phyloP scores from a whole-genome alignment of 2,888 invertebrate species.

The Heliconius ethilla region DNA sequence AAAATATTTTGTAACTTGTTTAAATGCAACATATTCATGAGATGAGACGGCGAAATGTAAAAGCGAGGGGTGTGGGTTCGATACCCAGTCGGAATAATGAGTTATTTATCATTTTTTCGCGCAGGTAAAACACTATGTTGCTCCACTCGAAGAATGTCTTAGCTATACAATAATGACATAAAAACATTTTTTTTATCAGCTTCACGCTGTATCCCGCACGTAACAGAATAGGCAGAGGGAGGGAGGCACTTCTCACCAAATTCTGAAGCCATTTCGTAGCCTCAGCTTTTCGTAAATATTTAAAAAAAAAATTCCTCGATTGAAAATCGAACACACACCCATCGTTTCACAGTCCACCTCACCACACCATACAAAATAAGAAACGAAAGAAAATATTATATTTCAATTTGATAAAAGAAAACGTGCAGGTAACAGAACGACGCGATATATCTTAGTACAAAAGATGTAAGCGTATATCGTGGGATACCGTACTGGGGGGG shows the following conservation, averaged over 20 bases:
- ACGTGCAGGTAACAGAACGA: conserved; percentile 35
- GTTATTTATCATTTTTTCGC: not conserved
- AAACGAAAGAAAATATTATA: conserved; percentile 1
- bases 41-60: too few relatives aligned
- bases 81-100: not conserved
- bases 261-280: too few relatives aligned
- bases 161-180: too few relatives aligned
- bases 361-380: not conserved
- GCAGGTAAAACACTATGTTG: too few relatives aligned
- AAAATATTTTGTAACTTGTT: conserved; percentile 81
- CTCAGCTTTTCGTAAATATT: not conserved
- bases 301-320: not conserved
- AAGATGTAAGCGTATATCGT: conserved; percentile 30
- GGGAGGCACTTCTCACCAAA: not conserved
- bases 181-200: too few relatives aligned
- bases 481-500: conserved; percentile 18
- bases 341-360: too few relatives aligned
- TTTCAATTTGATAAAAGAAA: conserved; percentile 24
- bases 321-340: too few relatives aligned
- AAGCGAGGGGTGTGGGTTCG: too few relatives aligned
- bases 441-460: conserved; percentile 35
- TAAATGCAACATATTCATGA: conserved; percentile 75
- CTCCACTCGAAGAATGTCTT: too few relatives aligned
- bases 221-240: not conserved
- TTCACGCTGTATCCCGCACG: not conserved